These are phyloP conservation scores for Yoshiicerus persimilis DNA, from an alignment of 1,140 invertebrate genomes.

Conservation along the genomic window DNA sequence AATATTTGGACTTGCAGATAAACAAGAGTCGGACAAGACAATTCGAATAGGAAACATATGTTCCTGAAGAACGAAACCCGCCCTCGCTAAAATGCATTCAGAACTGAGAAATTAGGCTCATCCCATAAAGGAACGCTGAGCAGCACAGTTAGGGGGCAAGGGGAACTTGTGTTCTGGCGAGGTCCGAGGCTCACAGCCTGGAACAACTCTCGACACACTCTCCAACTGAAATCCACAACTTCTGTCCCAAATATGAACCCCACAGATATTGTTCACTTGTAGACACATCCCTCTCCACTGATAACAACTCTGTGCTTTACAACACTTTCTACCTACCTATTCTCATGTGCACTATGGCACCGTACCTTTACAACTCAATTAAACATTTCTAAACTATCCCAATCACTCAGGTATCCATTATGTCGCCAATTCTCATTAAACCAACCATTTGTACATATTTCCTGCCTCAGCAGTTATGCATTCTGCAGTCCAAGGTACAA, in stretches of 20 bases:
- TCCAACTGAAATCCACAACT: neutral
- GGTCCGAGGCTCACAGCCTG: neutral
- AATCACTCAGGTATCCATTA: neutral
- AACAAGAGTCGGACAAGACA: neutral
- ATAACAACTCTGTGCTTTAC: neutral
- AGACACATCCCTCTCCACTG: neutral
- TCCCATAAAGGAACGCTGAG: neutral
- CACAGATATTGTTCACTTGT: neutral
- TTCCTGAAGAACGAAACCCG: neutral
- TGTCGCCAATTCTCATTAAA: neutral
- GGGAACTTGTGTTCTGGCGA: neutral
- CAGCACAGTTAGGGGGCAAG: neutral
- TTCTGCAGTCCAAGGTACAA: no score
- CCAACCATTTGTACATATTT: neutral
- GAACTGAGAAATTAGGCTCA: neutral
- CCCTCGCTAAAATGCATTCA: neutral
- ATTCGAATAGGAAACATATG: neutral
- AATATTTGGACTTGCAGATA: neutral
- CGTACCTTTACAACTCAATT: neutral
- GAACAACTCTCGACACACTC: neutral
- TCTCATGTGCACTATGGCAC: neutral
- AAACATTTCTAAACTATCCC: neutral
- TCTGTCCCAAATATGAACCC: neutral
- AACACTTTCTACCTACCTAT: neutral
- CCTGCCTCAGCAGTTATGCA: no score